Conservation (phyloP, 2,797 vertebrate genomes). For the Enteromius argenteus region DNA sequence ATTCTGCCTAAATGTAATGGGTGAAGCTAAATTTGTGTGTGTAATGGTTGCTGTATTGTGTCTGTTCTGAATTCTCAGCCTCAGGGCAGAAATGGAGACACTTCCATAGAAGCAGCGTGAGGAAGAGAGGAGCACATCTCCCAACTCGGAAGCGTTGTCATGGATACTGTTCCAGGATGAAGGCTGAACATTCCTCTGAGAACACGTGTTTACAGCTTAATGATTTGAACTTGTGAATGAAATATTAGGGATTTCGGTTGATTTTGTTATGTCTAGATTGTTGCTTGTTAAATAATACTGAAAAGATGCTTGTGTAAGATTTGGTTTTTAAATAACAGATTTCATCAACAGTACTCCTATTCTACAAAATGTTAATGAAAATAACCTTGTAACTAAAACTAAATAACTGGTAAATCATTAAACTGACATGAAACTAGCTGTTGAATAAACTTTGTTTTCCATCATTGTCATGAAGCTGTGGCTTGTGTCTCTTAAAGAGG, state of each 20-base stretch:
- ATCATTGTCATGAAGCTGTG: conserved; percentile 5
- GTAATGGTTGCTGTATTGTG: neutral
- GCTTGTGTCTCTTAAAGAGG: neutral
- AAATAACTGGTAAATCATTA: conserved; percentile 3
- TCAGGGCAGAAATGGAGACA: conserved; percentile 89
- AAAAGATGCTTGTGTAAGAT: neutral
- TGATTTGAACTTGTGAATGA: conserved; percentile 18
- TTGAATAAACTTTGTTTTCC: neutral
- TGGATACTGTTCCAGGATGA: conserved; percentile 3
- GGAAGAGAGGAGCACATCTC: conserved; percentile 19
- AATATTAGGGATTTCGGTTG: conserved; percentile 1
- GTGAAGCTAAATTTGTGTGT: neutral
- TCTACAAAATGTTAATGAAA: neutral
- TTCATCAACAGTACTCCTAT: neutral
- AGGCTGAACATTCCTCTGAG: conserved; percentile 35
- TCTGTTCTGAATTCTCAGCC: conserved; percentile 79
- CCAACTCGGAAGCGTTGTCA: neutral
- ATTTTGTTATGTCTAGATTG: conserved; percentile 10
- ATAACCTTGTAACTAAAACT: conserved; percentile 25
- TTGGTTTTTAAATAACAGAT: conserved; percentile 12
- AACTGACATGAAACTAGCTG: conserved; percentile 19
- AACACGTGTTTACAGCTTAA: conserved; percentile 29
- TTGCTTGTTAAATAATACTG: conserved; percentile 15
- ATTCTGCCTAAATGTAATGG: neutral
- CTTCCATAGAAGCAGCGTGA: conserved; percentile 86